Evolutionary conservation across 2,888 invertebrate species (phyloP), one percentile per base, ranked within the genome.

Genomic region (Dusona sp.): DNA sequence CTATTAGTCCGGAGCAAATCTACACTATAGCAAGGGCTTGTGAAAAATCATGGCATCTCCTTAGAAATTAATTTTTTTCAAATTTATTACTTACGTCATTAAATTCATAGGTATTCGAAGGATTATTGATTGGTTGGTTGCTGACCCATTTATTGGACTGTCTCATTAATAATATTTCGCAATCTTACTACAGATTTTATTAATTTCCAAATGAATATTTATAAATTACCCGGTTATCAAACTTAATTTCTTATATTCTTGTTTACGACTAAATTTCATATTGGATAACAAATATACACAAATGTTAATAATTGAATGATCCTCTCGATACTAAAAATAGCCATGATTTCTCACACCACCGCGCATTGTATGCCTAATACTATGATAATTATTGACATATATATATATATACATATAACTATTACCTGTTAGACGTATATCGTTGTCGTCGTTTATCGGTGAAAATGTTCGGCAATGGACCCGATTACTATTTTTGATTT

Each of bases 361-460:
- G 38, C 48, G 68, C 81, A 82, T 70, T 79, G 81, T 87, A 84
- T 87, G 86, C 86, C 86, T 87, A 84, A 80, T 68, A 67, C 64
- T 81, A 82, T 74, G 72, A 84, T 74, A 81, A 84, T 82, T 80
- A 80, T 51, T 51, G 11, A 29, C 22, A 38, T 68, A 45, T 45
- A 68, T 68, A 45, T 25, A 61, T 29, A 61, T 61, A 29, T 13
- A 57, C 13, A 57, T 25, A 57, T 61, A 81, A 86, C 57, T 83
- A 83, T 80, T 82, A 87, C 84, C 79, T 87, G 84, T 87, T 87
- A 87, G 86, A 84, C 86, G 86, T 87, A 84, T 82, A 54, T 87
- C 86, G 84, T 87, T 87, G 84, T 87, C 81, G 86, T 87, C 86
- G 84, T 87, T 78, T 84, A 79, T 79, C 84, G 84, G 86, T 87